A percentile compares a stretch with the other conserved stretches of the same genome.
These are phyloP conservation scores for Habropoda laboriosa DNA, from an alignment of 1,140 invertebrate genomes.

Conservation along the genomic window DNA sequence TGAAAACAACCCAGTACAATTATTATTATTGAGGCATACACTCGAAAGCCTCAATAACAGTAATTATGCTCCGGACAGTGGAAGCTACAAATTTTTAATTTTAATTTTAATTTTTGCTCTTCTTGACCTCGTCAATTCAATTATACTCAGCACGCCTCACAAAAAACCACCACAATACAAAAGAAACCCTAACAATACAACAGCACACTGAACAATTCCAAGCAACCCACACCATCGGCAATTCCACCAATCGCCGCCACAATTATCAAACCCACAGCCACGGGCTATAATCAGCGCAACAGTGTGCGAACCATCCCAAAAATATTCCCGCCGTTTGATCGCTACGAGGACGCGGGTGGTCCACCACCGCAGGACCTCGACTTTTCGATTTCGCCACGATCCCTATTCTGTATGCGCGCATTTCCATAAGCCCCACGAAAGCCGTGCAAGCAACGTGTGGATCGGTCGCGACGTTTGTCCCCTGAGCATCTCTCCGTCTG, in stretches of 20 bases:
- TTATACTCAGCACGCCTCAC: too few relatives aligned
- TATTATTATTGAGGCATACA: too few relatives aligned
- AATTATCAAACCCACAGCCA: constrained; percentile 16
- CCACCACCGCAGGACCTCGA: not conserved
- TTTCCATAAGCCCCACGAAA: constrained; percentile 31
- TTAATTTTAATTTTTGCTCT: too few relatives aligned
- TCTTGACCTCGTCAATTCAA: too few relatives aligned
- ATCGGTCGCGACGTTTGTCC: constrained; percentile 25
- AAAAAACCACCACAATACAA: too few relatives aligned
- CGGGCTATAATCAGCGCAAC: too few relatives aligned
- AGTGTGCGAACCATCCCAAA: constrained; percentile 12
- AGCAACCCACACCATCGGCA: not conserved
- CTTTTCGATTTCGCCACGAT: constrained; percentile 36
- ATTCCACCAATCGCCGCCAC: not conserved
- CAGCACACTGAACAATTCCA: too few relatives aligned
- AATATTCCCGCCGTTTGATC: constrained; percentile 31
- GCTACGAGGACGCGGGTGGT: not conserved
- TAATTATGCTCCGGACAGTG: too few relatives aligned
- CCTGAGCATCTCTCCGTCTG: not conserved
- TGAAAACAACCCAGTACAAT: too few relatives aligned
- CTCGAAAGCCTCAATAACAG: too few relatives aligned
- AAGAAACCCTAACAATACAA: too few relatives aligned
- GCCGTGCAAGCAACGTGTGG: not conserved
- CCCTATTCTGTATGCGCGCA: constrained; percentile 9
- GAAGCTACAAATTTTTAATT: too few relatives aligned